Conservation (phyloP, 1,140 invertebrate species). For the Himalopsyche phryganea region DNA sequence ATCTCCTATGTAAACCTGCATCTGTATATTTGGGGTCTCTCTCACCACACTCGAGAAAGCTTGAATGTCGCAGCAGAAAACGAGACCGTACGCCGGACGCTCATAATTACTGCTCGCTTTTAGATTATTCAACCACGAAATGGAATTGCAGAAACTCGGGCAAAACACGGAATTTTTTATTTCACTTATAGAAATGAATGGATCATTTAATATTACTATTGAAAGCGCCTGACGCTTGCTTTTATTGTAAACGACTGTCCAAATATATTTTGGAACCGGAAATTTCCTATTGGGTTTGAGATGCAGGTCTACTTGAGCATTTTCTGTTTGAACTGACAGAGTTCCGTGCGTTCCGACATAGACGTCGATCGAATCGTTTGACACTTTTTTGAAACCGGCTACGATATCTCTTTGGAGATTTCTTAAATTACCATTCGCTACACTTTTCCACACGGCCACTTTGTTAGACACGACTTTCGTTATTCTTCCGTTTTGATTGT, state of each 20-base stretch:
- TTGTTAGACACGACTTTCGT: conserved; percentile 45
- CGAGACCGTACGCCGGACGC: conserved; percentile 40
- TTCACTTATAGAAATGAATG: conserved; percentile 48
- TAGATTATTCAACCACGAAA: conserved; percentile 41
- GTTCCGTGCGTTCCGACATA: conserved; percentile 42
- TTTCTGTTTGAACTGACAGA: conserved; percentile 33
- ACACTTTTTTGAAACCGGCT: conserved; percentile 32
- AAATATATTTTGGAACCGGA: conserved; percentile 44
- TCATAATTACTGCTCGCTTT: conserved; percentile 41
- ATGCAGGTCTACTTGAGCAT: conserved; percentile 28
- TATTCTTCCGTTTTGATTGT: conserved; percentile 43
- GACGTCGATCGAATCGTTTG: conserved; percentile 36
- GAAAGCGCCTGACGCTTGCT: conserved; percentile 35
- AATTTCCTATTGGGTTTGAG: conserved; percentile 39
- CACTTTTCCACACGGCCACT: conserved; percentile 42
- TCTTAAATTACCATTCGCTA: conserved; percentile 42
- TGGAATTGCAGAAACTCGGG: conserved; percentile 42
- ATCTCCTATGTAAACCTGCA: conserved; percentile 35
- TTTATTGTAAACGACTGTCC: conserved; percentile 40
- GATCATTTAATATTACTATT: conserved; percentile 44
- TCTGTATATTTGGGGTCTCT: conserved; percentile 37
- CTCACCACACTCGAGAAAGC: conserved; percentile 36
- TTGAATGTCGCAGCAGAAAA: conserved; percentile 44
- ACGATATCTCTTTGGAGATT: conserved; percentile 43
- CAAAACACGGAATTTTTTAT: conserved; percentile 45